Base-by-base conservation (phyloP, 2,113 vertebrate genomes). In the Hippocampus abdominalis region DNA sequence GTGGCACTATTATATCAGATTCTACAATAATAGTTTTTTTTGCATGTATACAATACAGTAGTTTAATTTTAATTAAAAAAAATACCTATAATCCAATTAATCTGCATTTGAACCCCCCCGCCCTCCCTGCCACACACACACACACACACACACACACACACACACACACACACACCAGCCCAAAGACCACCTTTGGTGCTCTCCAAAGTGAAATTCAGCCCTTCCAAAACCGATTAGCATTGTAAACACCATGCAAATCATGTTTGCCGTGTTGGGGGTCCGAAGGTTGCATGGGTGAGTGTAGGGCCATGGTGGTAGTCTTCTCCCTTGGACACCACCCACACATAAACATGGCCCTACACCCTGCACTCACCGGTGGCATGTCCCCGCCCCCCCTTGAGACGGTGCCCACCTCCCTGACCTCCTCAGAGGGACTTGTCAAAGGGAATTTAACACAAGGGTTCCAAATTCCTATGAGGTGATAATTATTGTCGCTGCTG, bases 381-480 rank as follows among this genome's bases (percentile, higher is more conserved):
- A 74, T 73, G 70, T 6, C 42, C 42, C 42, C 42, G 2, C 12
- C 42, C 57, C 81, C 76, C 79, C 80, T 4, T 66, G 72, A 84
- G 89, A 79, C 80, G 74, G 76, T 68, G 67, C 81, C 79, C 86
- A 90, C 90, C 90, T 80, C 85, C 85, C 73, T 87, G 86, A 92
- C 91, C 93, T 70, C 8, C 25, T 87, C 48, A 83, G 79, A 81
- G 77, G 81, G 77, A 87, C 88, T 90, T 93, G 93, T 93, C 93
- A 92, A 90, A 92, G 91, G 63, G 80, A 93, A 91, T 89, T 89
- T 91, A 90, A 88, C 90, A 89, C 87, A 39, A 91, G 87, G 88
- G 81, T 92, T 81, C 87, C 83, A 90, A 92, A 92, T 95, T 94
- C 92, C 91, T 92, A 87, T 62, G 77, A 93, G 93, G 93, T 93